These are phyloP conservation scores for Eleutherodactylus coqui DNA, from an alignment of 2,797 vertebrate species.

Conservation along the genomic window DNA sequence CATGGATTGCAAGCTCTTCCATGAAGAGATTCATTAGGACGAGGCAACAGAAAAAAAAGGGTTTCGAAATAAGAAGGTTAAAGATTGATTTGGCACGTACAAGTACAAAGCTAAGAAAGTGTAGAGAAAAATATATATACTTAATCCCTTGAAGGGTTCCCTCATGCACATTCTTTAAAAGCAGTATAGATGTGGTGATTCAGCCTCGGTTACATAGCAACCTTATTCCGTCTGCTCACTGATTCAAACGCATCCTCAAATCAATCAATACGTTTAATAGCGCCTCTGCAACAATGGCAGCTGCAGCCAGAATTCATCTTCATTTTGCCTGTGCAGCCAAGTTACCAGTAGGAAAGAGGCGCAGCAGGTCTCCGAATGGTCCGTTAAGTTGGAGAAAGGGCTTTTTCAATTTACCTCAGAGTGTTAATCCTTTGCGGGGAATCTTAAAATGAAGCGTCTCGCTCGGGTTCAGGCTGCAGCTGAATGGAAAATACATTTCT, in stretches of 20 bases:
- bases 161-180: slow-evolving; percentile 38
- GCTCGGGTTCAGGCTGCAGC: neutral
- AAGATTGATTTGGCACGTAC: neutral
- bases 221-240: slow-evolving; percentile 22
- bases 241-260: slow-evolving; percentile 53
- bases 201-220: slow-evolving; percentile 48
- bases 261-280: slow-evolving; percentile 62
- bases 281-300: slow-evolving; percentile 56
- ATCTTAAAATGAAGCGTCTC: slow-evolving; percentile 39
- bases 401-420: slow-evolving; percentile 48
- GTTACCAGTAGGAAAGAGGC: slow-evolving; percentile 32
- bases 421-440: slow-evolving; percentile 52
- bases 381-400: slow-evolving; percentile 42
- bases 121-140: slow-evolving; percentile 50
- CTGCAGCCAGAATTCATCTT: slow-evolving; percentile 56
- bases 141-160: slow-evolving; percentile 57
- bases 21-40: slow-evolving; percentile 66
- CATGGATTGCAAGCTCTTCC: slow-evolving; percentile 57
- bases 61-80: slow-evolving; percentile 4
- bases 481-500: slow-evolving; percentile 36
- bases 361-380: slow-evolving; percentile 43
- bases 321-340: slow-evolving; percentile 44
- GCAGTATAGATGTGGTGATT: slow-evolving; percentile 20
- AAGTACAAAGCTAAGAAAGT: slow-evolving; percentile 40
- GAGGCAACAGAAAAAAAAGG: neutral